A percentile compares a stretch with the other conserved stretches of the same genome.
Evolutionary conservation across 2,888 invertebrate species (phyloP).

Genomic region (Tenthredo livida): DNA sequence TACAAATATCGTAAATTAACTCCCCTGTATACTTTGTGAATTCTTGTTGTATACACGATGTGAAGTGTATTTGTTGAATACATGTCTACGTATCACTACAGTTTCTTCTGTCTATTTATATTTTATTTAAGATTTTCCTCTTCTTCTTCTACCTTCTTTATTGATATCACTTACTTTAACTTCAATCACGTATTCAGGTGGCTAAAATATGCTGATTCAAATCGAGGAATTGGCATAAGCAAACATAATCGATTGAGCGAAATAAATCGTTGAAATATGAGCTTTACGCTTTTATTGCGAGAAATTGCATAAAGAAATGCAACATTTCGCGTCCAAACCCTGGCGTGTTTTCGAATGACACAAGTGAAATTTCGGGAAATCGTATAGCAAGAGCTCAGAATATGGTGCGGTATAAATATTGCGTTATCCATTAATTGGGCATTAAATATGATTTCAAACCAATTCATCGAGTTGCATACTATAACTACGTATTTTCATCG

Average conservation of each 20-base stretch:
- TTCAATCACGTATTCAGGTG: too few species aligned
- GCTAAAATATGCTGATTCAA: background rate
- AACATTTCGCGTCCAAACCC: background rate
- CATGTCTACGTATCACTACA: background rate
- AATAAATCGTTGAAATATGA: background rate
- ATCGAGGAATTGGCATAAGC: background rate
- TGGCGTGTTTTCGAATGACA: too few species aligned
- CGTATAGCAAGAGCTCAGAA: too few species aligned
- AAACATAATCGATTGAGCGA: background rate
- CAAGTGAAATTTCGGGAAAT: too few species aligned
- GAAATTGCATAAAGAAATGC: background rate
- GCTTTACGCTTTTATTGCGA: background rate
- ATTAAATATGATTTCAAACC: too few species aligned
- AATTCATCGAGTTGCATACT: too few species aligned
- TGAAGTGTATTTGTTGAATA: background rate
- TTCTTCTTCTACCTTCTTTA: too few species aligned
- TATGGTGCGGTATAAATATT: too few species aligned
- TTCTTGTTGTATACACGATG: conserved; percentile 19
- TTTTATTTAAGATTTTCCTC: background rate
- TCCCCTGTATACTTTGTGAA: conserved; percentile 42
- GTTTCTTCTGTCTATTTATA: background rate
- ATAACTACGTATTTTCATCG: background rate
- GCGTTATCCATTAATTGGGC: too few species aligned
- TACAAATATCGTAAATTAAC: conserved; percentile 26
- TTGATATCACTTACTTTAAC: too few species aligned